phyloP scores from a whole-genome alignment of 2,797 vertebrate genomes.

The Phalanger gymnotis region DNA sequence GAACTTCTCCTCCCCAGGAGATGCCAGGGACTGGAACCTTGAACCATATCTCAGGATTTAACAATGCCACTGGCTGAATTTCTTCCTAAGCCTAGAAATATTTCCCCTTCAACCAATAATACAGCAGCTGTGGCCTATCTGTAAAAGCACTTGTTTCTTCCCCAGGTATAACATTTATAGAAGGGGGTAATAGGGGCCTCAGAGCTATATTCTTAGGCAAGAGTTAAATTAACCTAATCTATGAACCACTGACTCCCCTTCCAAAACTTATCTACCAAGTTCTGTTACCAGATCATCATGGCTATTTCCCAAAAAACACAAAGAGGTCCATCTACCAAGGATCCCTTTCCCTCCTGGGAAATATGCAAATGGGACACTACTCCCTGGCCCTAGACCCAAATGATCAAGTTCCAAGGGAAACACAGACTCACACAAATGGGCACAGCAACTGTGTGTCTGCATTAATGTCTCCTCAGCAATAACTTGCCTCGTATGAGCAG shows the following conservation, averaged over 20 bases:
- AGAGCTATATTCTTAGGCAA: not conserved
- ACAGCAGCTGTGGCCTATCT: not conserved
- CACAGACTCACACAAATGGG: not conserved
- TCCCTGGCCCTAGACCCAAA: not conserved
- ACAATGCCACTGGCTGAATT: not conserved
- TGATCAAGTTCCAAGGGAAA: not conserved
- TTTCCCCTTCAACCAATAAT: not conserved
- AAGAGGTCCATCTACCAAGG: not conserved
- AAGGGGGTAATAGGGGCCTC: not conserved
- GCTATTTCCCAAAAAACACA: not conserved
- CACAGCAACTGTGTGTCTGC: not conserved
- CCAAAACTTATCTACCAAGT: not conserved
- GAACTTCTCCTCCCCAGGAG: not conserved
- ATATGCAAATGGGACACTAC: not conserved
- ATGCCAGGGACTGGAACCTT: not conserved
- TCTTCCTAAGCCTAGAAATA: not conserved
- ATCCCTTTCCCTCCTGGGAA: not conserved
- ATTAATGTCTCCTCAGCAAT: not conserved
- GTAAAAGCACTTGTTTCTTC: not conserved
- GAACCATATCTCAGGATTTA: not conserved
- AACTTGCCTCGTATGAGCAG: not conserved
- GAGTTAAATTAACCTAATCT: not conserved
- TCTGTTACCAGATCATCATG: not conserved
- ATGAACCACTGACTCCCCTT: not conserved
- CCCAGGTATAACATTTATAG: not conserved